Percentiles rank a stretch among this genome's conserved stretches.
phyloP scores from a whole-genome alignment of 2,797 vertebrate species.

The Gadopsis bispinosus region DNA sequence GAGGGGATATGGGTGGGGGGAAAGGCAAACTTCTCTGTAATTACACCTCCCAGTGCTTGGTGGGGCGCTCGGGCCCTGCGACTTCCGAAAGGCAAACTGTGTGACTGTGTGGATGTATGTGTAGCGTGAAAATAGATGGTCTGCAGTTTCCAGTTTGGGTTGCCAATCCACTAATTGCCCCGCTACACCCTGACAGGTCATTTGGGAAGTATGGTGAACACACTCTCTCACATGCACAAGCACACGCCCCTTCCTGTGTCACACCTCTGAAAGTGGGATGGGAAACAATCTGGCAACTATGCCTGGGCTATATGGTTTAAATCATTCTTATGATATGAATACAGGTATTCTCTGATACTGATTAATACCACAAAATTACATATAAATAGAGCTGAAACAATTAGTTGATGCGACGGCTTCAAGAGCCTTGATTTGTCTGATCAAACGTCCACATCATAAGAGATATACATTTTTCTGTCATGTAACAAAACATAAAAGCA shows the following conservation, averaged over 20 bases:
- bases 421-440: neutral
- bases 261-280: conserved; percentile 54
- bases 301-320: neutral
- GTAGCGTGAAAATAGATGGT: conserved; percentile 63
- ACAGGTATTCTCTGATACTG: neutral
- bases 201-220: conserved; percentile 66
- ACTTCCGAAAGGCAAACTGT: conserved; percentile 68
- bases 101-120: conserved; percentile 48
- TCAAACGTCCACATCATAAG: neutral
- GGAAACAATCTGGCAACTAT: conserved; percentile 27
- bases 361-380: neutral
- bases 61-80: conserved; percentile 61
- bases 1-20: conserved; percentile 44
- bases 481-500: neutral
- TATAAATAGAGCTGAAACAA: neutral
- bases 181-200: conserved; percentile 77
- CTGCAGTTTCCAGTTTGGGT: conserved; percentile 71
- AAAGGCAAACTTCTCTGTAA: conserved; percentile 79
- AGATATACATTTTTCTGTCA: neutral
- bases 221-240: conserved; percentile 30
- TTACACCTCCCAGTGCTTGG: conserved; percentile 79
- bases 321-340: neutral
- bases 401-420: too few relatives aligned
- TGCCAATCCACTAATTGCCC: conserved; percentile 73
- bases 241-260: conserved; percentile 49